Evolutionary conservation across 2,888 invertebrate species (phyloP).

Genomic region (Scotopteryx bipunctaria): DNA sequence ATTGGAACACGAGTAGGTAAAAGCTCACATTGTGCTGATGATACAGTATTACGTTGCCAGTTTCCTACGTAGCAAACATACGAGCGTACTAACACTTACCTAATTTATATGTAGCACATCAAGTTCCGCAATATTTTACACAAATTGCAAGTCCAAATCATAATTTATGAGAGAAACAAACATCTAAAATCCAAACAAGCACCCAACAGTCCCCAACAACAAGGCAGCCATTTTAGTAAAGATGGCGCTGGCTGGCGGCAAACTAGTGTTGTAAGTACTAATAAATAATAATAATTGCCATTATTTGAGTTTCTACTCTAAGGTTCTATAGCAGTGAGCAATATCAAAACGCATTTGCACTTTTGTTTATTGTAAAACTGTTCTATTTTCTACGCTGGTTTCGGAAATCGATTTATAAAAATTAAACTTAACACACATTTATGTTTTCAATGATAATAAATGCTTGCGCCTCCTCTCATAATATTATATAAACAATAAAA

Average conservation of each 20-base stretch:
- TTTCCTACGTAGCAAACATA: conserved; percentile 18
- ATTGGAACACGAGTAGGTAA: conserved; percentile 38
- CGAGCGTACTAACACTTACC: conserved; percentile 55
- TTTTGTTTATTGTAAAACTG: too few species aligned
- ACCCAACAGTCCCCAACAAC: conserved; percentile 80
- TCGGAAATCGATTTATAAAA: too few species aligned
- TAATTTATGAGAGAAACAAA: conserved; percentile 71
- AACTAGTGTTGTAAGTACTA: conserved; percentile 44
- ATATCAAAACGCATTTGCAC: conserved; percentile 51
- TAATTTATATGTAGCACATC: conserved; percentile 50
- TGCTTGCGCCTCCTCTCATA: too few species aligned
- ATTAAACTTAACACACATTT: too few species aligned
- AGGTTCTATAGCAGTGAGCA: too few species aligned
- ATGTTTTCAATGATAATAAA: too few species aligned
- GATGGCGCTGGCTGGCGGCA: conserved; percentile 53
- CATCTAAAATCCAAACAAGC: conserved; percentile 75
- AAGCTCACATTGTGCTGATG: conserved; percentile 70
- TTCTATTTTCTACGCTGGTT: too few species aligned
- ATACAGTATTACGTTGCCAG: conserved; percentile 42
- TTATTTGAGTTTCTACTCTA: too few species aligned
- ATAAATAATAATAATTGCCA: too few species aligned
- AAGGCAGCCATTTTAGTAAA: conserved; percentile 78
- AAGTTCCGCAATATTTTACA: conserved; percentile 51
- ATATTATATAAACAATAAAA: neutral
- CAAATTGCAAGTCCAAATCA: conserved; percentile 56